Evolutionary conservation across 2,888 invertebrate species (phyloP).

Genomic region (Formica aserva): DNA sequence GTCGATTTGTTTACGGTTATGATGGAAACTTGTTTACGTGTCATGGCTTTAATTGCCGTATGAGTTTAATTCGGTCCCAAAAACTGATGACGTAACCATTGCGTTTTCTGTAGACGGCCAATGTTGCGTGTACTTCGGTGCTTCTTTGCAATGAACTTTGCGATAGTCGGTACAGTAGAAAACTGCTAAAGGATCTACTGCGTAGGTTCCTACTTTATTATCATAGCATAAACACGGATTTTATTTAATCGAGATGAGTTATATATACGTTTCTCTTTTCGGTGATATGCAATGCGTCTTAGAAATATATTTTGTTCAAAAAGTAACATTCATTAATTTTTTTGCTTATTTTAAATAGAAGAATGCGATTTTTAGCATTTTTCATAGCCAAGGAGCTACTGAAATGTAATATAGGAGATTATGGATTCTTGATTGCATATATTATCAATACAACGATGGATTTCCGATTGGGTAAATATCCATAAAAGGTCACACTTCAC

Average conservation of each 20-base stretch:
- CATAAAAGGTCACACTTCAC: too few relatives aligned
- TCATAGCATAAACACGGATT: background rate
- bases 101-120: background rate
- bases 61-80: too few relatives aligned
- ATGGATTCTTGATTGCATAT: too few relatives aligned
- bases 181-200: background rate
- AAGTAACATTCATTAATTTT: background rate
- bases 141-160: background rate
- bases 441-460: too few relatives aligned
- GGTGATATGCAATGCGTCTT: background rate
- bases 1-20: too few relatives aligned
- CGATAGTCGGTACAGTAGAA: constrained; percentile 17
- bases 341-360: background rate
- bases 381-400: background rate
- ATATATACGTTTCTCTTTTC: background rate
- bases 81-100: too few relatives aligned
- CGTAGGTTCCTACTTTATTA: background rate
- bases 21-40: too few relatives aligned
- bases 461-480: too few relatives aligned
- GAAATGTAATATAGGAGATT: background rate
- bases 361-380: background rate
- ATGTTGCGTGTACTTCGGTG: background rate
- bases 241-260: background rate
- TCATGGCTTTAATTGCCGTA: too few relatives aligned
- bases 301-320: background rate